Evolutionary conservation across 2,797 vertebrate genomes (phyloP).

Genomic region (Pantherophis alleghaniensis): DNA sequence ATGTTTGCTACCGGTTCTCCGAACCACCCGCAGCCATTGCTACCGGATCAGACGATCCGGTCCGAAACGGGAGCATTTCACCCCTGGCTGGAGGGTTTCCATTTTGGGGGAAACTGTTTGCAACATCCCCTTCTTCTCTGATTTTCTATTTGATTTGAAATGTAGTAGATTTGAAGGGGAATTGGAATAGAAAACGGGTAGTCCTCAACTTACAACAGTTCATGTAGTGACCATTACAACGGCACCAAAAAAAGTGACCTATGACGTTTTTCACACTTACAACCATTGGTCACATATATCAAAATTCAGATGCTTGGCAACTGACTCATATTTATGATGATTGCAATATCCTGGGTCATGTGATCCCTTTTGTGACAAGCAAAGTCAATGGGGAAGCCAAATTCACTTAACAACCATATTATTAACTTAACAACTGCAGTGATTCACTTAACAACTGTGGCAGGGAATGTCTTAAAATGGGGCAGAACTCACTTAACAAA

Average conservation of each 20-base stretch:
- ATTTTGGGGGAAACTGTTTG: neutral
- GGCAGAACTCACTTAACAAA: neutral
- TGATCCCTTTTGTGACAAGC: neutral
- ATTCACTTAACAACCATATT: neutral
- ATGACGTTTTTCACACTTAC: neutral
- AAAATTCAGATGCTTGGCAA: neutral
- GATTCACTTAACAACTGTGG: neutral
- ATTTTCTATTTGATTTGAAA: neutral
- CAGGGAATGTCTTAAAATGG: neutral
- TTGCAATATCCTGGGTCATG: neutral
- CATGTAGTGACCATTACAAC: neutral
- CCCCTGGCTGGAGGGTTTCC: neutral
- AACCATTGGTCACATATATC: neutral
- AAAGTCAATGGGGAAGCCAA: neutral
- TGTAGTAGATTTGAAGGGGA: neutral
- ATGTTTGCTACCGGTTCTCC: too few relatives aligned
- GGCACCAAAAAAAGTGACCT: neutral
- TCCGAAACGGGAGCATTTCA: too few relatives aligned
- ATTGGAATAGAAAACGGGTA: neutral
- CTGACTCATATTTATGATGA: neutral
- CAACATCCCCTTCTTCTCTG: neutral
- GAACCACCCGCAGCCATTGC: too few relatives aligned
- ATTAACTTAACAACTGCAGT: neutral
- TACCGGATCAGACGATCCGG: too few relatives aligned
- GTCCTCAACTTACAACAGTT: neutral